Conservation (phyloP, 2,888 invertebrate species). For the Vannuccia rotundouncinata region DNA sequence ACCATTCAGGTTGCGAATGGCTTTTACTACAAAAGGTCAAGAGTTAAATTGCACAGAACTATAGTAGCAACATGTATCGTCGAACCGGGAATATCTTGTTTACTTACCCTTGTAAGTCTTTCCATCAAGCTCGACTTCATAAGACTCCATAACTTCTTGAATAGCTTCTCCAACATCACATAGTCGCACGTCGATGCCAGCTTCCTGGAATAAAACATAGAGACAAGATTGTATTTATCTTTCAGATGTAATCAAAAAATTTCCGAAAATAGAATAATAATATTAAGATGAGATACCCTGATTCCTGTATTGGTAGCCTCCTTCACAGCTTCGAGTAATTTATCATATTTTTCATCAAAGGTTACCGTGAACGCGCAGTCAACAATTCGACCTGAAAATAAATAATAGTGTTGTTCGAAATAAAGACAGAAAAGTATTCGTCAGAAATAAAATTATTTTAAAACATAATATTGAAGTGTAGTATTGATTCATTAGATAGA, state of each 20-base stretch:
- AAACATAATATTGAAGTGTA: too few relatives aligned
- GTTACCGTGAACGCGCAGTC: constrained; percentile 97
- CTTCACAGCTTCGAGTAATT: constrained; percentile 74
- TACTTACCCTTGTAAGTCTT: constrained; percentile 72
- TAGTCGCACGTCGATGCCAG: constrained; percentile 91
- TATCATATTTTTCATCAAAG: constrained; percentile 92
- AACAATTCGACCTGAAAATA: constrained; percentile 70
- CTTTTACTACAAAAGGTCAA: constrained; percentile 65
- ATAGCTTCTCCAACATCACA: constrained; percentile 92
- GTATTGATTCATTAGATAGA: too few relatives aligned
- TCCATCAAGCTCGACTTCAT: constrained; percentile 93
- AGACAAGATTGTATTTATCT: not conserved
- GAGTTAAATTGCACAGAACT: not conserved
- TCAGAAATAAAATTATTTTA: too few relatives aligned
- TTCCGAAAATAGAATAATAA: not conserved
- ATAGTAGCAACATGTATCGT: not conserved
- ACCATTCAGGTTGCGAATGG: constrained; percentile 94
- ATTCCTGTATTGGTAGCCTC: constrained; percentile 99
- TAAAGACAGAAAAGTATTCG: too few relatives aligned
- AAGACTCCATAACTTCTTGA: constrained; percentile 99
- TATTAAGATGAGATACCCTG: constrained; percentile 61
- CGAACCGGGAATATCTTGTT: not conserved
- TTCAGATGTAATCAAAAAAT: not conserved
- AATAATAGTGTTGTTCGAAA: too few relatives aligned
- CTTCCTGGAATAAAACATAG: constrained; percentile 59